Evolutionary conservation across 2,113 vertebrate species (phyloP).

Genomic region (Diadophis punctatus): DNA sequence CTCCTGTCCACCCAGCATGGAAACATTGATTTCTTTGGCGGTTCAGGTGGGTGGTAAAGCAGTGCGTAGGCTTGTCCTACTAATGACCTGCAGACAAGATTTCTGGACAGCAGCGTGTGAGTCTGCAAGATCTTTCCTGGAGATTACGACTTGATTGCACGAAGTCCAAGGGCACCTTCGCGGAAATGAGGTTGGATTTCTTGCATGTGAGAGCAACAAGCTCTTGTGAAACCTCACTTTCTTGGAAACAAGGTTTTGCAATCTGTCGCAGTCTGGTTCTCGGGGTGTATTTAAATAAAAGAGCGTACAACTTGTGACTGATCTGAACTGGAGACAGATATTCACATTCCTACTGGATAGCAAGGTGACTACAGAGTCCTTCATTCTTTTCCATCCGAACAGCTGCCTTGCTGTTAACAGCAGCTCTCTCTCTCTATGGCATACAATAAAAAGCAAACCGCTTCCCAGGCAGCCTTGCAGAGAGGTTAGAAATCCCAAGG

Average conservation of each 20-base stretch:
- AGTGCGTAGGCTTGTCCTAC: neutral
- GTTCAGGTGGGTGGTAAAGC: neutral
- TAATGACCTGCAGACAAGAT: neutral
- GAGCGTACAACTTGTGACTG: neutral
- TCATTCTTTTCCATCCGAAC: neutral
- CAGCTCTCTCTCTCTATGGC: neutral
- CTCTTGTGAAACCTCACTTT: neutral
- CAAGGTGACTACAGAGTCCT: neutral
- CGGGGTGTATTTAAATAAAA: neutral
- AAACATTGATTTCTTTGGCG: neutral
- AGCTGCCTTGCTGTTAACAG: neutral
- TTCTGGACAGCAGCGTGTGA: neutral
- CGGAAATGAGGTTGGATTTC: neutral
- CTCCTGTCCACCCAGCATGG: neutral
- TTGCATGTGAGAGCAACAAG: neutral
- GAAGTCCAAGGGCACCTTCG: neutral
- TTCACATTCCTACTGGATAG: neutral
- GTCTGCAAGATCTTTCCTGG: neutral
- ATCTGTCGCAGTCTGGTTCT: neutral
- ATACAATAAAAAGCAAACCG: neutral
- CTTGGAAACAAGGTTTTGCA: neutral
- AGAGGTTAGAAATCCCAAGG: neutral
- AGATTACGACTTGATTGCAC: neutral
- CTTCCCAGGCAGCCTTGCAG: neutral
- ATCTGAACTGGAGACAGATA: neutral